These are phyloP conservation scores for Channa striata DNA, from an alignment of 2,797 vertebrate genomes.

Conservation along the genomic window DNA sequence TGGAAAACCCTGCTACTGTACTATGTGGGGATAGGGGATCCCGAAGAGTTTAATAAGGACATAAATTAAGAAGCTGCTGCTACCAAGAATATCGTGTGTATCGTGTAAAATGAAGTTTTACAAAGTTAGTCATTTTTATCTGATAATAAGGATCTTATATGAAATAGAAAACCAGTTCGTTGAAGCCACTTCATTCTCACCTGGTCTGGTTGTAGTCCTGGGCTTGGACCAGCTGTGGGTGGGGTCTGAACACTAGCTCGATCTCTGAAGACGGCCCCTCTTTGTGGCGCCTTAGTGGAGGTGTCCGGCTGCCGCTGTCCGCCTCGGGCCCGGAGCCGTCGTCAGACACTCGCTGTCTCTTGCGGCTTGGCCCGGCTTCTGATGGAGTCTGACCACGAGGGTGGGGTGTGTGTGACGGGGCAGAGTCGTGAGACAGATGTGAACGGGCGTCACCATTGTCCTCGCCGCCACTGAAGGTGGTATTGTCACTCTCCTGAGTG, in stretches of 20 bases:
- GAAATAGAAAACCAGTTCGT: too few species aligned
- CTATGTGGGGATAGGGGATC: too few species aligned
- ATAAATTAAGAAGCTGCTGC: too few species aligned
- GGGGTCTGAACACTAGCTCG: slow-evolving; percentile 92
- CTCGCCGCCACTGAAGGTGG: slow-evolving; percentile 91
- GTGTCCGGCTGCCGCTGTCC: slow-evolving; percentile 83
- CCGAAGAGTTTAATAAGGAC: too few species aligned
- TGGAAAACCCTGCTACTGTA: too few species aligned
- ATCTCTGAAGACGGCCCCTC: slow-evolving; percentile 87
- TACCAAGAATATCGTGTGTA: too few species aligned
- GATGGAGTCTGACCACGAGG: slow-evolving; percentile 70
- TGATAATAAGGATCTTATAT: too few species aligned
- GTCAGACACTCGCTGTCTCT: slow-evolving; percentile 84
- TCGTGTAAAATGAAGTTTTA: too few species aligned
- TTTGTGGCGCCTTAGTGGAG: slow-evolving; percentile 69
- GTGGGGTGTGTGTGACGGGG: slow-evolving; percentile 76
- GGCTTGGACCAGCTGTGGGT: slow-evolving; percentile 89
- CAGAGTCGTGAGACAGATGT: slow-evolving; percentile 87
- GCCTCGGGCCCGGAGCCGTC: slow-evolving; percentile 86
- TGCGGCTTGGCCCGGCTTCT: slow-evolving; percentile 82
- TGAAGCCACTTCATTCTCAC: slow-evolving; percentile 61
- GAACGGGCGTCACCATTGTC: slow-evolving; percentile 89
- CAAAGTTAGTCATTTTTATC: too few species aligned
- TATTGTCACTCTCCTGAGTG: slow-evolving; percentile 90
- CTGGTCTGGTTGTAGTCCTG: slow-evolving; percentile 92